Percentiles rank a stretch among this genome's conserved stretches.
Evolutionary conservation across 2,797 vertebrate species (phyloP).

Genomic region (Holocentrus rufus): DNA sequence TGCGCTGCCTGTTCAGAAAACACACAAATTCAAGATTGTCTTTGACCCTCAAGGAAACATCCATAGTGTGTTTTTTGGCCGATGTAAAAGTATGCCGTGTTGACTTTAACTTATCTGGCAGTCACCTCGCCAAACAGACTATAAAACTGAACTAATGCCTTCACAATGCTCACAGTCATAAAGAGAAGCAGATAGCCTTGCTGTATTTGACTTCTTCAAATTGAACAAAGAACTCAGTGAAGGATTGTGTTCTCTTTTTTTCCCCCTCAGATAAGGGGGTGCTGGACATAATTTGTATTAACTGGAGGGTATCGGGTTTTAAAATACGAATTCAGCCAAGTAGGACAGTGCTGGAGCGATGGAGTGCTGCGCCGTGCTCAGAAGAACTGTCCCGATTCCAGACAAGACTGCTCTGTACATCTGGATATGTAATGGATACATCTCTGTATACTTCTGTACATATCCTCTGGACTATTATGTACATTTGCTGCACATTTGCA

Average conservation of each 20-base stretch:
- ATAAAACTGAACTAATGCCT: conserved; percentile 3
- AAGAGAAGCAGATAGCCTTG: no score
- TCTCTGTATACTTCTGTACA: conserved; percentile 2
- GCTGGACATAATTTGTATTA: no score
- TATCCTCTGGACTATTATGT: neutral
- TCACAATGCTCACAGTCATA: neutral
- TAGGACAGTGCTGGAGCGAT: no score
- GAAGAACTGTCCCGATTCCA: no score
- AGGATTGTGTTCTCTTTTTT: neutral
- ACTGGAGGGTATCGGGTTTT: no score
- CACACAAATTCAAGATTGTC: conserved; percentile 1
- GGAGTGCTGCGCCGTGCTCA: no score
- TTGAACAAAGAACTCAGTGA: neutral
- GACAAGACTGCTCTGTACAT: neutral
- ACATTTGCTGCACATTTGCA: conserved; percentile 11
- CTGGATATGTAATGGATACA: neutral
- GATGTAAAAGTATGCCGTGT: neutral
- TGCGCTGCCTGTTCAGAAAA: neutral
- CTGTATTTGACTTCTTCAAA: no score
- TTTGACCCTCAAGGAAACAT: conserved; percentile 6
- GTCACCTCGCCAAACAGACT: conserved; percentile 6
- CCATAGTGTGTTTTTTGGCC: neutral
- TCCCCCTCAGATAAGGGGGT: no score
- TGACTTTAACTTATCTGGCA: conserved; percentile 5
- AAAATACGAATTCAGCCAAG: no score